phyloP scores from a whole-genome alignment of 2,113 vertebrate genomes.

The Numida meleagris region DNA sequence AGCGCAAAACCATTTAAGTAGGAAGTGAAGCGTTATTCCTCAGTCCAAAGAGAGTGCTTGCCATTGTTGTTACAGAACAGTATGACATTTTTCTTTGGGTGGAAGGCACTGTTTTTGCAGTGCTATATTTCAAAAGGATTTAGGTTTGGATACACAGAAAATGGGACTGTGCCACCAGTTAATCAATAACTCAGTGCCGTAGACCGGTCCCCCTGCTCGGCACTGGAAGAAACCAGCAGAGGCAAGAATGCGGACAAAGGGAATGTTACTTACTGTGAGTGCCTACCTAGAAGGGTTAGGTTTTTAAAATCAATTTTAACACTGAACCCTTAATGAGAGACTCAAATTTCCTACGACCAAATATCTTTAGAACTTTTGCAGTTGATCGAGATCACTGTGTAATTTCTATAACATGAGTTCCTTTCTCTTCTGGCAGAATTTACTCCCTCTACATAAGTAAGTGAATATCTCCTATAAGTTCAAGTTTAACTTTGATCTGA shows the following conservation, averaged over 20 bases:
- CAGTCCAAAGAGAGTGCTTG: constrained; percentile 34
- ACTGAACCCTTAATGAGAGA: not conserved
- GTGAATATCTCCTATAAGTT: not conserved
- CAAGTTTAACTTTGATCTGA: not conserved
- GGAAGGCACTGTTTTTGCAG: constrained; percentile 1
- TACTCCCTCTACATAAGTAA: not conserved
- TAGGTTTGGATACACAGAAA: constrained; percentile 23
- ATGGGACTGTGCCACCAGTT: not conserved
- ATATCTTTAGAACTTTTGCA: not conserved
- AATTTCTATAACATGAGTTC: not conserved
- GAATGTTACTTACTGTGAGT: not conserved
- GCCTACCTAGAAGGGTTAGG: not conserved
- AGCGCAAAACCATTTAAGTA: constrained; percentile 35
- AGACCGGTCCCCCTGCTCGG: not conserved
- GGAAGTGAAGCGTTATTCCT: constrained; percentile 26
- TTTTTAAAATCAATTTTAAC: not conserved
- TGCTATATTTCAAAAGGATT: constrained; percentile 23
- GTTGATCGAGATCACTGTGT: not conserved
- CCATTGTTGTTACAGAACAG: constrained; percentile 23
- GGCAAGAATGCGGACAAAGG: not conserved
- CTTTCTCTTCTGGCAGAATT: not conserved
- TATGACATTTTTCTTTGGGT: not conserved
- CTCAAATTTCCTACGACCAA: not conserved
- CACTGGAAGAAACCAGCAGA: not conserved
- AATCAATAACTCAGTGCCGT: not conserved